phyloP scores from a whole-genome alignment of 2,888 invertebrate species.

The Ormyrus labotus region DNA sequence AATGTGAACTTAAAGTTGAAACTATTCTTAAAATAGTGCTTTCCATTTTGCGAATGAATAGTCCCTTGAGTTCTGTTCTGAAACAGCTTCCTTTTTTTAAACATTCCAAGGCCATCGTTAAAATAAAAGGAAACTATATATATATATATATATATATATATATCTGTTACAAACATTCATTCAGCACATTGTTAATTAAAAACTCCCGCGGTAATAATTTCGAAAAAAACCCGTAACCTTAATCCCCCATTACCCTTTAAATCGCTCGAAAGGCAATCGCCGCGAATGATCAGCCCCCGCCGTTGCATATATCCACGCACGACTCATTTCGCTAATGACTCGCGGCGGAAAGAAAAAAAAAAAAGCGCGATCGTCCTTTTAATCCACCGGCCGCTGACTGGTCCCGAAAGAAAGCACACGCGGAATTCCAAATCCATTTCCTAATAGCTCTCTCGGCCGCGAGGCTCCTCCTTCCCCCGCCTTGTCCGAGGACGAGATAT shows the following conservation, averaged over 20 bases:
- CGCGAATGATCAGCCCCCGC: too few relatives aligned
- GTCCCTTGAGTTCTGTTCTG: too few relatives aligned
- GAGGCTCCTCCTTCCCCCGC: neutral
- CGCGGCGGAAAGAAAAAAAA: neutral
- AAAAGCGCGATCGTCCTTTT: neutral
- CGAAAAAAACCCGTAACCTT: neutral
- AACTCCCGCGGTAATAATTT: neutral
- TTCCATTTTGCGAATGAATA: too few relatives aligned
- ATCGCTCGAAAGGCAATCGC: neutral
- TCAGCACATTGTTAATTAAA: neutral
- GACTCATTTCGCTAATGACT: neutral
- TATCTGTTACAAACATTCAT: neutral
- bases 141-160: too few relatives aligned
- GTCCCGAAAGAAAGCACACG: neutral
- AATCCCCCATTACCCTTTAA: neutral
- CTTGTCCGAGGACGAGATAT: neutral
- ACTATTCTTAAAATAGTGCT: too few relatives aligned
- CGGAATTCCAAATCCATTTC: conserved; percentile 41
- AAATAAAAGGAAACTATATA: too few relatives aligned
- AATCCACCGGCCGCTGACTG: neutral
- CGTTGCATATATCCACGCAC: neutral
- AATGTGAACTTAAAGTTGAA: too few relatives aligned
- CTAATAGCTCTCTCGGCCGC: conserved; percentile 30
- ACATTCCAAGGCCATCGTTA: too few relatives aligned
- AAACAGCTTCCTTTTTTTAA: too few relatives aligned